Percentiles rank a stretch among this genome's conserved stretches.
phyloP scores from a whole-genome alignment of 2,888 invertebrate species.

The Amaurobius ferox region DNA sequence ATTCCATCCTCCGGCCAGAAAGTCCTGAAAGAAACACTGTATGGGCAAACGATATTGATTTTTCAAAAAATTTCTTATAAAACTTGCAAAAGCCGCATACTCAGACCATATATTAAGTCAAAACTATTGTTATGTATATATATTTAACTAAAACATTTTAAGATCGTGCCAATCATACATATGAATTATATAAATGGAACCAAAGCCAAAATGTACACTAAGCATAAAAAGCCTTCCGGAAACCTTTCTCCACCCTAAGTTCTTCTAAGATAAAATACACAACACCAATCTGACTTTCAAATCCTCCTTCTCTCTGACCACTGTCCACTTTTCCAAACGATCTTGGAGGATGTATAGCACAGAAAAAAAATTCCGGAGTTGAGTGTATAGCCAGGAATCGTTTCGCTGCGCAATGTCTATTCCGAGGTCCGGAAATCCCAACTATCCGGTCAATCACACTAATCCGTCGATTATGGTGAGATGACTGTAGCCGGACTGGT shows the following conservation, averaged over 20 bases:
- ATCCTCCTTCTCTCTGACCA: not conserved
- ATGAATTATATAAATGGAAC: too few relatives aligned
- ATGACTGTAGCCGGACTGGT: slow-evolving; percentile 25
- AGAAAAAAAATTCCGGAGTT: not conserved
- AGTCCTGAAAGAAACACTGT: too few relatives aligned
- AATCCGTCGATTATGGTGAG: slow-evolving; percentile 59
- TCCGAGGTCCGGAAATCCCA: slow-evolving; percentile 17
- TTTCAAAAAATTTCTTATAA: too few relatives aligned
- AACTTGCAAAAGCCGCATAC: too few relatives aligned
- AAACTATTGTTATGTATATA: too few relatives aligned
- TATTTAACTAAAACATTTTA: too few relatives aligned
- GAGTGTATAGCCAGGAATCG: not conserved
- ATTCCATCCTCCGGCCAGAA: too few relatives aligned
- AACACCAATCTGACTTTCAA: not conserved
- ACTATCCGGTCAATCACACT: slow-evolving; percentile 13
- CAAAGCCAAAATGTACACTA: too few relatives aligned
- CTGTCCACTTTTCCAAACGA: not conserved
- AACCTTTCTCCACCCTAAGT: not conserved
- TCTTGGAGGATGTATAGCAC: not conserved
- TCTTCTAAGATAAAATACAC: not conserved
- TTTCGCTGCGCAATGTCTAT: not conserved
- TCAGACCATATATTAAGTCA: too few relatives aligned
- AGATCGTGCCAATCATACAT: too few relatives aligned
- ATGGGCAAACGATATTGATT: too few relatives aligned
- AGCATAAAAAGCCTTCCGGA: not conserved